Percentiles rank a stretch among this genome's conserved stretches.
Conservation (phyloP, 2,797 vertebrate species). For the Spheniscus humboldti region DNA sequence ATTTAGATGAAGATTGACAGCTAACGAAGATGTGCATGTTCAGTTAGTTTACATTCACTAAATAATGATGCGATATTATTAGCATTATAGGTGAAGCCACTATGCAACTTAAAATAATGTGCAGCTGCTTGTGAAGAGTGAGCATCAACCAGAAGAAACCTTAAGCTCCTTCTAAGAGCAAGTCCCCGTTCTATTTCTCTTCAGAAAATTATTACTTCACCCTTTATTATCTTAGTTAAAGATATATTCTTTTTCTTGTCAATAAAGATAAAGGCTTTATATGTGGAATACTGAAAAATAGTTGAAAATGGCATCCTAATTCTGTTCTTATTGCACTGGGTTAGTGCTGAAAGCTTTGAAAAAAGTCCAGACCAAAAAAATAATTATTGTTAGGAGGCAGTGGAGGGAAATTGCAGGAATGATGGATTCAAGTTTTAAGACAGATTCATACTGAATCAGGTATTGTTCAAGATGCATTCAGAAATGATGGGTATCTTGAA, state of each 20-base stretch:
- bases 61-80: neutral
- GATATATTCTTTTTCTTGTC: neutral
- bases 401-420: neutral
- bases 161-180: neutral
- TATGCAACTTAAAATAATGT: neutral
- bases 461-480: neutral
- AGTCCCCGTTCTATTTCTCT: neutral
- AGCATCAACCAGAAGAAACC: neutral
- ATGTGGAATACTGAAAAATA: neutral
- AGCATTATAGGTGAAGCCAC: neutral
- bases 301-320: neutral
- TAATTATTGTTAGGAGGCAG: neutral
- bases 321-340: neutral
- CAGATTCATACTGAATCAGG: neutral
- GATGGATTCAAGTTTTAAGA: neutral
- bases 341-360: neutral
- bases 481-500: neutral
- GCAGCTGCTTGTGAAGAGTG: neutral
- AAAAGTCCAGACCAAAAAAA: neutral
- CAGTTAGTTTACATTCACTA: neutral
- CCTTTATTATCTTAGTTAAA: neutral
- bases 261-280: neutral
- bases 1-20: neutral
- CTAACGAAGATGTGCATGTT: neutral
- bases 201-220: neutral